These are phyloP conservation scores for Drosophila fuyamai DNA, from an alignment of 1,140 invertebrate genomes.

Conservation along the genomic window DNA sequence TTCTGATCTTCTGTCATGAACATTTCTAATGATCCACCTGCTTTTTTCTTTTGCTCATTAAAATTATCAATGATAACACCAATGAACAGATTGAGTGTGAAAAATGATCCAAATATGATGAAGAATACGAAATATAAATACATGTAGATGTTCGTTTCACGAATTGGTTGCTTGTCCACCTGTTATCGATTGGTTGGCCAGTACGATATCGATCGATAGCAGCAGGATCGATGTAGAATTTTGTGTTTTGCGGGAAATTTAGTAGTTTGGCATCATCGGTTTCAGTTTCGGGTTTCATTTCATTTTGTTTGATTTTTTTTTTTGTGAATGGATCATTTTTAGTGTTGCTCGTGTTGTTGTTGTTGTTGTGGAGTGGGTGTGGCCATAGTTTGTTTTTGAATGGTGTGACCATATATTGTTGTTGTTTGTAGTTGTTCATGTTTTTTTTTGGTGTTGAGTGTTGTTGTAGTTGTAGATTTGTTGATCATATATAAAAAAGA, in stretches of 20 bases:
- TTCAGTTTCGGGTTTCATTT: conserved; percentile 41
- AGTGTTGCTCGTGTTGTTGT: conserved; percentile 71
- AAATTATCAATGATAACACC: conserved; percentile 99
- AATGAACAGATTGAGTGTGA: conserved; percentile 98
- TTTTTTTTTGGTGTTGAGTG: conserved; percentile 45
- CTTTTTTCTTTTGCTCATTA: conserved; percentile 99
- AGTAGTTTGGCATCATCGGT: conserved; percentile 53
- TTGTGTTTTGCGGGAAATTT: conserved; percentile 45
- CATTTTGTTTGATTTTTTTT: conserved; percentile 39
- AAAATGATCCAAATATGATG: conserved; percentile 98
- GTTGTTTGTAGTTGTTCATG: conserved; percentile 55
- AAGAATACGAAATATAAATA: conserved; percentile 99
- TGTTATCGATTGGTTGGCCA: conserved; percentile 84
- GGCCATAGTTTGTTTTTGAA: conserved; percentile 39
- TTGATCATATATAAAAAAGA: conserved; percentile 77
- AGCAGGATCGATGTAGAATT: conserved; percentile 43
- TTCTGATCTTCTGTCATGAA: conserved; percentile 99
- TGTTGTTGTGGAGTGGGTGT: conserved; percentile 42
- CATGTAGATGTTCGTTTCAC: conserved; percentile 98
- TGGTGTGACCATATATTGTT: conserved; percentile 55
- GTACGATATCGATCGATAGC: conserved; percentile 39
- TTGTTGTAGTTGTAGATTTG: conserved; percentile 59
- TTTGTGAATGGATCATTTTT: conserved; percentile 81
- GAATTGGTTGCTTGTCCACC: conserved; percentile 94
- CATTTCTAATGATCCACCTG: conserved; percentile 98